A percentile compares a stretch with the other conserved stretches of the same genome.
These are phyloP conservation scores for Macrosteles quadrilineatus DNA, from an alignment of 1,140 invertebrate genomes.

Conservation along the genomic window DNA sequence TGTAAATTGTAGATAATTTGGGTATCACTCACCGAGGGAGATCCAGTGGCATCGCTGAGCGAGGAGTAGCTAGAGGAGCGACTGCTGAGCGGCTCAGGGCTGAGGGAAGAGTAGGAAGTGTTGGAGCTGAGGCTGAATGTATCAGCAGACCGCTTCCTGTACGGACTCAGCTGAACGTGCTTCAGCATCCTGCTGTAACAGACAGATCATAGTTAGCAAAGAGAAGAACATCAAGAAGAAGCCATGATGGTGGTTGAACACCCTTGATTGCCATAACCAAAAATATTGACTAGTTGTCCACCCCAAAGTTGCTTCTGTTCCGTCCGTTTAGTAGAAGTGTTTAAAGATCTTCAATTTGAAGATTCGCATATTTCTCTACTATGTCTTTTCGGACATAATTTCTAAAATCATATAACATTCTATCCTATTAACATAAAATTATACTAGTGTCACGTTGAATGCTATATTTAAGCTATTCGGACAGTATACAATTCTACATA, in stretches of 20 bases:
- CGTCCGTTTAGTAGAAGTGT: background rate
- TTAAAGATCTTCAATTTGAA: background rate
- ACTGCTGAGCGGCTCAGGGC: constrained; percentile 59
- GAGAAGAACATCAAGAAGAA: background rate
- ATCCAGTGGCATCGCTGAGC: constrained; percentile 52
- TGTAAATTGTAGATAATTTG: no score
- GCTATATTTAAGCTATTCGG: no score
- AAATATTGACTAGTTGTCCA: background rate
- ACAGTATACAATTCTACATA: no score
- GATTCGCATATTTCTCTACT: background rate
- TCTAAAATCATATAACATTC: no score
- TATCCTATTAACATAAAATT: no score
- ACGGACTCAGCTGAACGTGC: constrained; percentile 84
- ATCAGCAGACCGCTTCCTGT: constrained; percentile 71
- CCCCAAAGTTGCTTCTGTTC: background rate
- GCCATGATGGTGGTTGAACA: background rate
- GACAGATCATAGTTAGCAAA: background rate
- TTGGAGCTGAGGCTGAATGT: constrained; percentile 78
- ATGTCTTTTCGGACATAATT: no score
- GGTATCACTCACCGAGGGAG: constrained; percentile 45
- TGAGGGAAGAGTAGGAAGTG: constrained; percentile 51
- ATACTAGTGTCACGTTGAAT: no score
- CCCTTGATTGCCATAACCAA: background rate
- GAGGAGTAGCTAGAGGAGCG: constrained; percentile 63
- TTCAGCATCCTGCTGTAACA: constrained; percentile 68